A percentile compares a stretch with the other conserved stretches of the same genome.
Evolutionary conservation across 2,113 vertebrate species (phyloP).

Genomic region (Agelaius tricolor): DNA sequence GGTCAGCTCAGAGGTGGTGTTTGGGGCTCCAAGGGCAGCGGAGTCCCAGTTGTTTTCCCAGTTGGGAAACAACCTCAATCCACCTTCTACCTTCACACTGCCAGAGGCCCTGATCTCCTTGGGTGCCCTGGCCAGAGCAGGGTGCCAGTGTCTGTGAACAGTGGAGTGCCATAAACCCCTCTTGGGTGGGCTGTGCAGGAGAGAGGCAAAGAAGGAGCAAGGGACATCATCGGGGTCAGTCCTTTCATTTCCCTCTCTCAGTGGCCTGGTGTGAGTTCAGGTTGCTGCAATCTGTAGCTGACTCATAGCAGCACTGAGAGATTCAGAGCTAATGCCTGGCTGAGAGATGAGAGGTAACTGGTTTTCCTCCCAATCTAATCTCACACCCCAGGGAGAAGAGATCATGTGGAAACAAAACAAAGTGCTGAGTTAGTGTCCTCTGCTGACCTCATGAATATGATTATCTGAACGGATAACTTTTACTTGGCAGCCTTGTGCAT

Average conservation of each 20-base stretch:
- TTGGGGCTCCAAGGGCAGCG: not conserved
- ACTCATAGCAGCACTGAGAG: not conserved
- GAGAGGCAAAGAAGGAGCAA: not conserved
- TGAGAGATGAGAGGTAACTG: not conserved
- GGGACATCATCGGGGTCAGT: accelerated
- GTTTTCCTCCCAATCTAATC: not conserved
- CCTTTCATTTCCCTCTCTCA: not conserved
- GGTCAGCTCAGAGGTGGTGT: not conserved
- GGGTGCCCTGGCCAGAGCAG: not conserved
- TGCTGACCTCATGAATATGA: conserved; percentile 24
- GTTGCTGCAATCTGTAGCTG: not conserved
- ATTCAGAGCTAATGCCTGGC: not conserved
- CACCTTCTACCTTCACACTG: not conserved
- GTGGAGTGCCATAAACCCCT: accelerated
- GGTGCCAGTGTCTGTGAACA: not conserved
- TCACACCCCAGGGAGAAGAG: not conserved
- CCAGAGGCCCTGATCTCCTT: not conserved
- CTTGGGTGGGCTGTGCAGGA: not conserved
- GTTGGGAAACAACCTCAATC: not conserved
- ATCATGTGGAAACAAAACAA: conserved; percentile 4
- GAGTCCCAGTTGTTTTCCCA: not conserved
- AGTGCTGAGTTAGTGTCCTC: conserved; percentile 10
- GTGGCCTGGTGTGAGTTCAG: not conserved
- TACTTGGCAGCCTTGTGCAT: not conserved
- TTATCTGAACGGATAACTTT: conserved; percentile 9